Evolutionary conservation across 1,140 invertebrate genomes (phyloP), one percentile per base, ranked within the genome.

Genomic region (Rhizoglyphus robini): DNA sequence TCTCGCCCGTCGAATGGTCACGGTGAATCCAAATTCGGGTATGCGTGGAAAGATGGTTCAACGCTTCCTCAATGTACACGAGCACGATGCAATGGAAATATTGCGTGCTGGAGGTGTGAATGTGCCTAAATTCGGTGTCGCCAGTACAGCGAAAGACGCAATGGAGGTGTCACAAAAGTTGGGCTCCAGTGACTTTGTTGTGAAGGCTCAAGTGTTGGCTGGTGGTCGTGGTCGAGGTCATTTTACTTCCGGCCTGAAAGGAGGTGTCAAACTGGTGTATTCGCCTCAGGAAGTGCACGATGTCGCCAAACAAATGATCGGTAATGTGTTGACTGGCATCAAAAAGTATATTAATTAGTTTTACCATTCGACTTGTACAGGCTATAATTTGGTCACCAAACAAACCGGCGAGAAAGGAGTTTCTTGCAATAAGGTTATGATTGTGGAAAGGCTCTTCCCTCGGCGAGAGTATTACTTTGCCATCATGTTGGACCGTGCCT

Each of bases 191-290:
- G 79, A 80, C 71, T 76, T 78, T 66, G 92, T 97, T 4, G 79
- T 98, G 46, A 97, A 97, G 77, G 94, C 94, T 25, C 94, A 97
- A 80, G 94, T 98, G n/a, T 80, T 97, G 63, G 89, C 94, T 69
- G 94, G 94, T 71, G 94, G 94, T 5, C 82, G 94, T 74, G 94
- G 94, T 70, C 94, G 88, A 75, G 94, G 94, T 31, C 76, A 83
- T 66, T 97, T 96, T 74, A 93, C 94, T 76, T 90, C 84, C 78
- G 90, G 89, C 1, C 82, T 88, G 3, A 87, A 94, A 77, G 90
- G 91, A 51, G 92, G 92, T 65, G 92, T 96, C 0, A 85, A 88
- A 69, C 86, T 94, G 80, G 89, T 92, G 69, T 85, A 86, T 74
- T 84, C 83, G 89, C 87, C 93, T 54, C 83, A 91, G 73, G 86